phyloP scores from a whole-genome alignment of 2,888 invertebrate genomes.

The Hypercompe scribonia region DNA sequence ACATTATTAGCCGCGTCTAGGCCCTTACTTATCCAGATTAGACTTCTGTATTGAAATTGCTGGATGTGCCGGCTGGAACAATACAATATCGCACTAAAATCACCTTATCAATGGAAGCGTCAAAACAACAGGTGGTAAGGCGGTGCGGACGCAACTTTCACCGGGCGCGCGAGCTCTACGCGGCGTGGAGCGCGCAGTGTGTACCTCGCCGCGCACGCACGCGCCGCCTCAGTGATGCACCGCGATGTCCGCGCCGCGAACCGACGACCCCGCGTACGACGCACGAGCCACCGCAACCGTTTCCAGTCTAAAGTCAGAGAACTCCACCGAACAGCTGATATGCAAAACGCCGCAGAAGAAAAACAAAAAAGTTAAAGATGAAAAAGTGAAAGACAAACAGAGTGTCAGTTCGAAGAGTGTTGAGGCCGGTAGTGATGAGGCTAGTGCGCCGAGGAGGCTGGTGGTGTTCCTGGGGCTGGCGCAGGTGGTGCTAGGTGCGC shows the following conservation, averaged over 20 bases:
- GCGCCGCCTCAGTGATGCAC: constrained; percentile 46
- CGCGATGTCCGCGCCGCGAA: constrained; percentile 57
- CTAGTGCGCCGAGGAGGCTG: constrained; percentile 58
- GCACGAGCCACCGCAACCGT: constrained; percentile 73
- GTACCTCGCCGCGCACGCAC: constrained; percentile 45
- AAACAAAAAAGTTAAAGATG: constrained; percentile 54
- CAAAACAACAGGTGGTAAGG: constrained; percentile 47
- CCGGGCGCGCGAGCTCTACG: constrained; percentile 44
- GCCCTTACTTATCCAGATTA: neutral
- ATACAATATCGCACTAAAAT: constrained; percentile 21
- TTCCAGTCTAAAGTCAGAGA: constrained; percentile 82
- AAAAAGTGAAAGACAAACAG: constrained; percentile 64
- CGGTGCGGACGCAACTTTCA: constrained; percentile 43
- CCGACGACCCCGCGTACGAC: constrained; percentile 59
- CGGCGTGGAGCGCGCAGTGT: constrained; percentile 49
- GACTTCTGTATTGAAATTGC: neutral
- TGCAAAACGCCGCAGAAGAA: constrained; percentile 83
- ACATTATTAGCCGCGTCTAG: no score
- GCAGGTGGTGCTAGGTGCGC: constrained; percentile 88
- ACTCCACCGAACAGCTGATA: constrained; percentile 87
- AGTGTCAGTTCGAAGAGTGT: constrained; percentile 80
- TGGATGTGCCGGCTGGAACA: neutral
- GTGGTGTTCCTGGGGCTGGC: constrained; percentile 86
- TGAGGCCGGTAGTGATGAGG: constrained; percentile 71
- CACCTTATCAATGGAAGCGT: constrained; percentile 45